Evolutionary conservation across 2,888 invertebrate species (phyloP), one percentile per base, ranked within the genome.

Genomic region (Dicyrtomina minuta): DNA sequence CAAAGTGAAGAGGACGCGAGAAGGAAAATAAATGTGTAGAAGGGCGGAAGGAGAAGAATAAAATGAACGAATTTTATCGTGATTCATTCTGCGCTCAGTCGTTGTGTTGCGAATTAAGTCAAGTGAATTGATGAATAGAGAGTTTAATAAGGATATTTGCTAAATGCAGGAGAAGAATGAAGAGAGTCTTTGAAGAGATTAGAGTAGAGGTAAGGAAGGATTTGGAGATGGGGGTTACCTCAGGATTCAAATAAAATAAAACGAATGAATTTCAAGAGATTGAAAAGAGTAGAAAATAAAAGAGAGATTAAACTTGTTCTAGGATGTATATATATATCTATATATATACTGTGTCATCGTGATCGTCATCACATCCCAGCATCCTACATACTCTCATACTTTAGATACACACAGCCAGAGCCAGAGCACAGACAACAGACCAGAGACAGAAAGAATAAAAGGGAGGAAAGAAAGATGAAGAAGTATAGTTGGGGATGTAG

Each of bases 191-290:
- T 70, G 41, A 60, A 64, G 53, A 70, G 58, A 59, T 44, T 60
- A 56, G 62, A 66, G 60, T 55, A 70, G 69, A 71, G 71, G 69
- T 71, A 69, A 72, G 46, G 67, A 70, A 70, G 53, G 64, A 64
- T 53, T 67, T 68, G 20, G 39, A 51, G 59, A 43, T 51, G 33
- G 26, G 26, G 27, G 61, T 56, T 66, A 53, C 65, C 53, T 68
- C 53, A 51, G 53, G 51, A 51, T 68, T 60, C 66, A 46, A 51
- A 58, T 24, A 39, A 26, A 58, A 60, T 59, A 68, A 60, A 70
- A 74, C 70, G 66, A 67, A 71, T 65, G 70, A 73, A 65, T 70
- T 70, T 71, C 66, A 65, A 67, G 33, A 33, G 60, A 56, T 58
- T 46, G 46, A 66, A 61, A 60, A 56, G 62, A 60, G 55, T 43